A percentile compares a stretch with the other conserved stretches of the same genome.
phyloP scores from a whole-genome alignment of 2,113 vertebrate genomes.

The Hypanus sabinus region DNA sequence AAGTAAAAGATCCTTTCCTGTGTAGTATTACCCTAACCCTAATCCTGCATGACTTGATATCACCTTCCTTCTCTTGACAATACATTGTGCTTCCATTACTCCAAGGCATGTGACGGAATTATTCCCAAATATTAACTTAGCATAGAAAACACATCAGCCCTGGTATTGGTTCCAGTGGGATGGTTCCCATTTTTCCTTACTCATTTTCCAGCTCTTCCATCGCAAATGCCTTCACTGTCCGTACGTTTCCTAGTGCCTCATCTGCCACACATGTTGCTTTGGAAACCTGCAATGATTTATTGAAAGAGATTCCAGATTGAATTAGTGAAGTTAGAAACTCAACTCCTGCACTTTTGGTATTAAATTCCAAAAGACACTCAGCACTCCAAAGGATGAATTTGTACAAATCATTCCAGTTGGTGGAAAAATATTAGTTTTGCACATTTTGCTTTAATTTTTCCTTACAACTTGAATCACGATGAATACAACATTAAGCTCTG shows the following conservation, averaged over 20 bases:
- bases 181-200: conserved; percentile 48
- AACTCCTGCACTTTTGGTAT: not conserved
- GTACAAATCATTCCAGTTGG: no score
- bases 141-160: not conserved
- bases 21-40: no score
- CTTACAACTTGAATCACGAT: not conserved
- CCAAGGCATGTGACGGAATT: not conserved
- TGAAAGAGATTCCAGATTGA: not conserved
- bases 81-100: not conserved
- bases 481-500: not conserved
- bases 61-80: not conserved
- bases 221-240: conserved; percentile 85
- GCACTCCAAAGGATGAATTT: no score
- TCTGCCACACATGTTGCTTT: conserved; percentile 81
- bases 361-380: no score
- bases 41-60: not conserved
- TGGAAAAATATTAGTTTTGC: no score
- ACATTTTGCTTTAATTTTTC: no score
- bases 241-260: conserved; percentile 80
- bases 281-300: conserved; percentile 60
- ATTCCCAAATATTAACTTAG: not conserved
- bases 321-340: not conserved
- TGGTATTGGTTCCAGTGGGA: not conserved
- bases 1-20: no score
- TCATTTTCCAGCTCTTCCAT: conserved; percentile 74